Conservation (phyloP, 2,888 invertebrate species). For the Baccha elongata region DNA sequence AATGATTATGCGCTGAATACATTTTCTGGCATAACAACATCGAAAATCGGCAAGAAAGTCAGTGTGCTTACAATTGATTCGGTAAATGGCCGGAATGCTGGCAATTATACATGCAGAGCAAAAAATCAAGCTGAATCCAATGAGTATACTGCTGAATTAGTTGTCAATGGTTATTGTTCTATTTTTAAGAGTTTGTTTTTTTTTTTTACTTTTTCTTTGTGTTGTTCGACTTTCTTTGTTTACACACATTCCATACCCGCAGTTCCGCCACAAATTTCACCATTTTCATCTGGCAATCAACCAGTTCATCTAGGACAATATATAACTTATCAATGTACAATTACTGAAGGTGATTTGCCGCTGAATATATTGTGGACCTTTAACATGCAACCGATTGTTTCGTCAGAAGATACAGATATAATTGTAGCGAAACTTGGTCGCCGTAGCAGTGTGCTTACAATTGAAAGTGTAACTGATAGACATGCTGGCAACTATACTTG, state of each 20-base stretch:
- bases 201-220: conserved; percentile 9
- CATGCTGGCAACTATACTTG: conserved; percentile 91
- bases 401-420: conserved; percentile 81
- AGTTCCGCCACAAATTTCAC: conserved; percentile 83
- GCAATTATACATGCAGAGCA: conserved; percentile 85
- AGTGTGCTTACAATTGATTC: conserved; percentile 84
- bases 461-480: conserved; percentile 87
- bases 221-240: conserved; percentile 23
- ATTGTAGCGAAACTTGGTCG: conserved; percentile 85
- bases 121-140: conserved; percentile 84
- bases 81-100: conserved; percentile 84
- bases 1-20: conserved; percentile 86
- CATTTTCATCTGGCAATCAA: conserved; percentile 85
- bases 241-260: conserved; percentile 49
- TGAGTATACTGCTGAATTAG: conserved; percentile 83
- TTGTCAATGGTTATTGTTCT: conserved; percentile 83
- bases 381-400: conserved; percentile 81
- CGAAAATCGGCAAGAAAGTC: conserved; percentile 83
- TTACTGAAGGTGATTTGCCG: conserved; percentile 86
- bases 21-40: conserved; percentile 83
- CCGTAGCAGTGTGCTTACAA: conserved; percentile 87
- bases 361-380: conserved; percentile 86
- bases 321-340: conserved; percentile 85
- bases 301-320: conserved; percentile 85
- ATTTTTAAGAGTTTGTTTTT: conserved; percentile 1